phyloP scores from a whole-genome alignment of 2,113 vertebrate species.

The Puntigrus tetrazona region DNA sequence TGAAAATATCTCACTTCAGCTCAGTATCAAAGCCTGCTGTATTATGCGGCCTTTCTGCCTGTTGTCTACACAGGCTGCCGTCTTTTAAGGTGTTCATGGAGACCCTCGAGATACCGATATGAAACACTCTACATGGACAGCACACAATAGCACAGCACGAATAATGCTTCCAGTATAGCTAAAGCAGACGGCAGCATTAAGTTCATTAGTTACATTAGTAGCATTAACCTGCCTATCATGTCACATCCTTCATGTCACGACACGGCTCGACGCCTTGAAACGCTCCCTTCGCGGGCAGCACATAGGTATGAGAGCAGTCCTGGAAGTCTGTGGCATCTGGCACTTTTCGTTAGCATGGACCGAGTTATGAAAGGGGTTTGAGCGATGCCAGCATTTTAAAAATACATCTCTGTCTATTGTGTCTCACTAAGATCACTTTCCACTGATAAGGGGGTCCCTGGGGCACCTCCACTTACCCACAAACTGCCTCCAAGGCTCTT shows the following conservation, averaged over 20 bases:
- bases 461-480: slow-evolving; percentile 71
- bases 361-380: slow-evolving; percentile 47
- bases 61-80: not conserved
- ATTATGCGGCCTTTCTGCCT: not conserved
- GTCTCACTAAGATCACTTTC: slow-evolving; percentile 63
- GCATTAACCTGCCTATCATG: not conserved
- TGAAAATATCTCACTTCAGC: not conserved
- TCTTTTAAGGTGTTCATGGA: not conserved
- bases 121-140: not conserved
- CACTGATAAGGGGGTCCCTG: slow-evolving; percentile 68
- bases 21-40: not conserved
- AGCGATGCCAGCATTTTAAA: slow-evolving; percentile 62
- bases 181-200: not conserved
- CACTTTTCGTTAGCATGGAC: slow-evolving; percentile 27
- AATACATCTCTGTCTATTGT: slow-evolving; percentile 67
- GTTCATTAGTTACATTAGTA: too few relatives aligned
- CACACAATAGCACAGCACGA: too few relatives aligned
- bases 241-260: not conserved
- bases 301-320: slow-evolving; percentile 25
- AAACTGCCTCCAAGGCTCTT: slow-evolving; percentile 73
- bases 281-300: not conserved
- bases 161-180: too few relatives aligned
- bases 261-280: not conserved
- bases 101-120: not conserved
- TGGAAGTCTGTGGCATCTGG: slow-evolving; percentile 30